Conservation (phyloP, 2,888 invertebrate genomes). For the Drosophila kanekoi region DNA sequence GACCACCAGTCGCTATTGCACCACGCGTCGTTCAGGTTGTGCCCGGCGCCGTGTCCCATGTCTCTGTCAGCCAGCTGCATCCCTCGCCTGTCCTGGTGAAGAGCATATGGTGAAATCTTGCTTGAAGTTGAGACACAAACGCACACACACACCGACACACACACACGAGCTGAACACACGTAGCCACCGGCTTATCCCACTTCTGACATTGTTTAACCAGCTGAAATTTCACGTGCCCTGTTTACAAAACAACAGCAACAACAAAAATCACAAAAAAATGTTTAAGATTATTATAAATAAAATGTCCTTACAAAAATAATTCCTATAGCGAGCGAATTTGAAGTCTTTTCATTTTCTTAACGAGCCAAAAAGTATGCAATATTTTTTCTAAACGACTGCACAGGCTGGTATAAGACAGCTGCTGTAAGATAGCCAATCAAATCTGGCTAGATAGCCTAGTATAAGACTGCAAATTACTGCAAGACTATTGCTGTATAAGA, state of each 20-base stretch:
- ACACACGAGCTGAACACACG: constrained; percentile 4
- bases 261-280: constrained; percentile 42
- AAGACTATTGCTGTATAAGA: too few relatives aligned
- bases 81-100: constrained; percentile 75
- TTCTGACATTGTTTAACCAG: constrained; percentile 30
- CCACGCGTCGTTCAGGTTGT: constrained; percentile 67
- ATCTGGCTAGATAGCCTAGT: too few relatives aligned
- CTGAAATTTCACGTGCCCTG: constrained; percentile 65
- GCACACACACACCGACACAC: constrained; percentile 19
- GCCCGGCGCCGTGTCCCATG: constrained; percentile 86
- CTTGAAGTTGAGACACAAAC: constrained; percentile 1
- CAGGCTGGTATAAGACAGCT: constrained; percentile 20
- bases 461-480: not conserved
- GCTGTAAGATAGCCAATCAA: constrained; percentile 6
- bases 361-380: constrained; percentile 58
- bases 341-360: not conserved
- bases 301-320: constrained; percentile 51
- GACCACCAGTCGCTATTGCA: constrained; percentile 13
- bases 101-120: constrained; percentile 37
- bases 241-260: constrained; percentile 49
- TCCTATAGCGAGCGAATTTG: constrained; percentile 43
- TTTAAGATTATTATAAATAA: constrained; percentile 63
- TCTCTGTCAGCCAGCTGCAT: constrained; percentile 86
- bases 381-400: not conserved
- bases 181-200: not conserved